Evolutionary conservation across 2,113 vertebrate species (phyloP), one percentile per base, ranked within the genome.

Genomic region (Dinomys branickii): DNA sequence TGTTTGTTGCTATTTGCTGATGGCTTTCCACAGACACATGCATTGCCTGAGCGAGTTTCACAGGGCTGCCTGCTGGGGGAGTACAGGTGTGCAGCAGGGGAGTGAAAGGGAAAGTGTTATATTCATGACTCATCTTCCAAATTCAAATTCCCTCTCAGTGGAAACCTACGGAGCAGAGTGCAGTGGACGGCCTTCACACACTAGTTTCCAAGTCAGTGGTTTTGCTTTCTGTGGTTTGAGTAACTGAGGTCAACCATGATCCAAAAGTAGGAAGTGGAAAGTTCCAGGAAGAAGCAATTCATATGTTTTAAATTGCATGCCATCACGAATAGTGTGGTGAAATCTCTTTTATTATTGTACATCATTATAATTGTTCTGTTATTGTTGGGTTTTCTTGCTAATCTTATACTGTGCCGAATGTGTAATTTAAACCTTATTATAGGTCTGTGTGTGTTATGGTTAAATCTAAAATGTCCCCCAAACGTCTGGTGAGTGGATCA

Each of bases 1-100:
- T 20, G 65, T 91, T 92, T 85, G 82, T 56, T 80, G 91, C 52
- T 85, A 33, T 67, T 92, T 77, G 92, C 77, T 95, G 88, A 85
- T 84, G 83, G 90, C 80, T 44, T 92, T 52, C 44, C n/a, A n/a
- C 85, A 80, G 85, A 85, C 82, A 95, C 22, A 56, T 50, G 44
- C 71, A 13, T 65, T n/a, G 10, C 59, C 44, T 92, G 71, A 30
- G 82, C 17, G 69, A 67, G 35, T n/a, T 33, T 94, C 50, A 16
- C 4, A 7, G 61, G 67, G 47, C 35, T 47, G 58, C 58, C 65
- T 88, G 58, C 33, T 90, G 41, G 19, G 44, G 54, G 24, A 71
- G 50, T 20, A 6, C 88, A 95, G 94, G 78, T 82, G 85, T 67
- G 73, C 35, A 33, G 30, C 4, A 24, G 7, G 44, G 24, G 83